Conservation (phyloP, 2,888 invertebrate species). For the Nesidiocoris tenuis region DNA sequence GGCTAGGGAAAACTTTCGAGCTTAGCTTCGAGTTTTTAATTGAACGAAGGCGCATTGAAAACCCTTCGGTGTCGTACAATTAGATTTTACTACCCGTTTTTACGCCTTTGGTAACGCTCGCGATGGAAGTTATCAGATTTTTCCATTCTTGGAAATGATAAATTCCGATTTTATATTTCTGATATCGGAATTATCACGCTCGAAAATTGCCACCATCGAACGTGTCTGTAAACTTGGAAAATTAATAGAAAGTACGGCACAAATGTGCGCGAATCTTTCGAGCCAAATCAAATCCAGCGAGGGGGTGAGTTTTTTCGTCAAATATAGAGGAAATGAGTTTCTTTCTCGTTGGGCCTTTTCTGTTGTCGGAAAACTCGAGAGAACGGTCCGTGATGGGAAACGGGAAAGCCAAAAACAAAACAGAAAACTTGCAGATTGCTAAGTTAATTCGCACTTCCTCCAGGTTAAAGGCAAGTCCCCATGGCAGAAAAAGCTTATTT, state of each 20-base stretch:
- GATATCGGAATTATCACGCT: too few species aligned
- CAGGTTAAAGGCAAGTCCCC: background rate
- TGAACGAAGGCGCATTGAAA: background rate
- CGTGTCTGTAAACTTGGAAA: too few species aligned
- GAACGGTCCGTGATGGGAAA: background rate
- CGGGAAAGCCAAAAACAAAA: constrained; percentile 1
- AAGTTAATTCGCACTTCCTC: constrained; percentile 14
- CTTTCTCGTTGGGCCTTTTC: background rate
- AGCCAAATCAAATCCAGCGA: too few species aligned
- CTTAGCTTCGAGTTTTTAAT: background rate
- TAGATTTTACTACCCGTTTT: too few species aligned
- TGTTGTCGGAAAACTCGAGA: background rate
- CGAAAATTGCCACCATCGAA: too few species aligned
- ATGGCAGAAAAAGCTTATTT: constrained; percentile 2
- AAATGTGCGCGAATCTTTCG: too few species aligned
- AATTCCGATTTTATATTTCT: too few species aligned
- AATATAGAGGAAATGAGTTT: background rate
- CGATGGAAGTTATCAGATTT: too few species aligned
- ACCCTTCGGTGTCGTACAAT: too few species aligned
- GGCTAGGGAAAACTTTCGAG: background rate
- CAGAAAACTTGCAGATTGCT: constrained; percentile 29
- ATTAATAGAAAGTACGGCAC: too few species aligned
- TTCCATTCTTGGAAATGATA: too few species aligned
- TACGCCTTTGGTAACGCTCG: too few species aligned
- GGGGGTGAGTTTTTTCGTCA: background rate